Evolutionary conservation across 2,888 invertebrate species (phyloP).

Genomic region (Litoditis marina): DNA sequence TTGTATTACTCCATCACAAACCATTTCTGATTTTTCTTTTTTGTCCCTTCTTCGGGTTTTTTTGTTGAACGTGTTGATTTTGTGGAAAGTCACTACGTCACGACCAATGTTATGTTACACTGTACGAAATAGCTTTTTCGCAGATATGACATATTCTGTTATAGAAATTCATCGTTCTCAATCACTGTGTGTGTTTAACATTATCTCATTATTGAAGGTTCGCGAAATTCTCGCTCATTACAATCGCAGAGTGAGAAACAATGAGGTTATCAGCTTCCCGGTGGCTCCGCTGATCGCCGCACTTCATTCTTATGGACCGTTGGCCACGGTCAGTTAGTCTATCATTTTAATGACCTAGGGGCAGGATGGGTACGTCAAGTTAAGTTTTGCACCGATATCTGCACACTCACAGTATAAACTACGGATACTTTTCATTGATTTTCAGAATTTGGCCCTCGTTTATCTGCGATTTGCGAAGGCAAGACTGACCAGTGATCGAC

Average conservation of each 20-base stretch:
- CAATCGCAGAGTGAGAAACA: slow-evolving; percentile 90
- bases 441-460: slow-evolving; percentile 35
- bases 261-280: slow-evolving; percentile 63
- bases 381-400: no score
- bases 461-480: slow-evolving; percentile 32
- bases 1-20: no score
- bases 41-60: no score
- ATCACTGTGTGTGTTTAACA: no score
- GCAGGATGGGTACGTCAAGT: no score
- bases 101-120: no score
- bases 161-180: no score
- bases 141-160: no score
- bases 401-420: no score
- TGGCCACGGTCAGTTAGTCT: slow-evolving; percentile 11
- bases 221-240: slow-evolving; percentile 59
- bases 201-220: slow-evolving; percentile 24
- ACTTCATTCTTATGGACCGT: slow-evolving; percentile 7
- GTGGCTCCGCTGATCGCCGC: slow-evolving; percentile 86
- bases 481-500: slow-evolving; percentile 12
- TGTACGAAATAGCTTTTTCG: no score
- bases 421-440: neutral
- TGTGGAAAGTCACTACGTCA: no score
- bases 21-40: no score
- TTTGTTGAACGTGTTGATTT: neutral
- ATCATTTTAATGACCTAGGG: neutral